A percentile compares a stretch with the other conserved stretches of the same genome.
Conservation (phyloP, 1,140 invertebrate genomes). For the Pachyrhynchus sulphureomaculatus region DNA sequence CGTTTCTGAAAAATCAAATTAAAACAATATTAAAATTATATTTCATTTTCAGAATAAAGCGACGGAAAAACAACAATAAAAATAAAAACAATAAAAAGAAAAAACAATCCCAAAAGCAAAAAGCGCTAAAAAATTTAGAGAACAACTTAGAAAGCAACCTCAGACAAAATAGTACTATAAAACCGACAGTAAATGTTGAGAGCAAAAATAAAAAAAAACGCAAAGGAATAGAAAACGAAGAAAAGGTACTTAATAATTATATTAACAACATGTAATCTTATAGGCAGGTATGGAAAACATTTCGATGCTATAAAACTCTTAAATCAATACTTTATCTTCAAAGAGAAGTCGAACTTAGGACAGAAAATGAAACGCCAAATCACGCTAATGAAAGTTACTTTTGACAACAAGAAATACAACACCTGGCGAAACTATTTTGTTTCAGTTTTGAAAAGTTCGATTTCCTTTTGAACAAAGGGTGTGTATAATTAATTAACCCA, state of each 20-base stretch:
- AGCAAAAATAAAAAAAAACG: conserved; percentile 46
- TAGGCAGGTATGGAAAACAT: too few relatives aligned
- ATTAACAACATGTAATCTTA: background rate
- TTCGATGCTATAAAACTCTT: too few relatives aligned
- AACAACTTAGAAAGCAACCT: background rate
- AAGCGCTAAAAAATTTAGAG: conserved; percentile 1
- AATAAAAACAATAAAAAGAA: background rate
- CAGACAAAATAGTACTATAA: background rate
- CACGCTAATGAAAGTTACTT: too few relatives aligned
- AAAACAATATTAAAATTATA: background rate
- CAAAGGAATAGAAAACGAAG: conserved; percentile 48
- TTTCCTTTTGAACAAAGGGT: too few relatives aligned
- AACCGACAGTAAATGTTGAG: conserved; percentile 7
- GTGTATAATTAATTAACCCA: too few relatives aligned
- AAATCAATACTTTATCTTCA: too few relatives aligned
- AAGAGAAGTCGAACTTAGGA: too few relatives aligned
- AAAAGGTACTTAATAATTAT: conserved; percentile 29
- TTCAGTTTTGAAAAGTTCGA: too few relatives aligned
- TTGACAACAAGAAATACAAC: too few relatives aligned
- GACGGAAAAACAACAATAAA: conserved; percentile 38
- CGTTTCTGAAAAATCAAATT: too few relatives aligned
- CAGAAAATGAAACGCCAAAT: too few relatives aligned
- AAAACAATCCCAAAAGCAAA: background rate
- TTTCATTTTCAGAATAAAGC: conserved; percentile 31
- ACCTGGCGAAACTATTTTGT: too few relatives aligned